A percentile compares a stretch with the other conserved stretches of the same genome.
These are phyloP conservation scores for Cryptocephalus primarius DNA, from an alignment of 2,888 invertebrate genomes.

Conservation along the genomic window DNA sequence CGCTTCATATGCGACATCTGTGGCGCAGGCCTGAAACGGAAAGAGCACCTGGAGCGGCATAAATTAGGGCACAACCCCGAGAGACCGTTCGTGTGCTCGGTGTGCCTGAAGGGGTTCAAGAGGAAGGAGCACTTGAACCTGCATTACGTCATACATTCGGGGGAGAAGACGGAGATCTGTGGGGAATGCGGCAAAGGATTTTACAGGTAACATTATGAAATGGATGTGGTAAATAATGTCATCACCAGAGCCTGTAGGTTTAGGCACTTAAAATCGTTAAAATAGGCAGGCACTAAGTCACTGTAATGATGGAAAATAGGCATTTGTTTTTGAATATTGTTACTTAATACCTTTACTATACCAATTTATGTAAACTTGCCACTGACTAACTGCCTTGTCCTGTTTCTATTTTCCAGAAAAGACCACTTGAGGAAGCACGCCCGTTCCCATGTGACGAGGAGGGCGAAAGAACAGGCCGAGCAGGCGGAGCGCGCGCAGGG, in stretches of 20 bases:
- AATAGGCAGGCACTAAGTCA: too few relatives aligned
- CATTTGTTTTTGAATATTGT: too few relatives aligned
- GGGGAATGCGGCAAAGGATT: conserved; percentile 68
- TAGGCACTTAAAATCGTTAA: too few relatives aligned
- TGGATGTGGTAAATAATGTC: too few relatives aligned
- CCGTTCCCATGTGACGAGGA: conserved; percentile 64
- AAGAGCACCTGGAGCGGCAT: conserved; percentile 68
- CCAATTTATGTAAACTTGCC: too few relatives aligned
- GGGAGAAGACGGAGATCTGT: conserved; percentile 72
- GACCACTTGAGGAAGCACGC: conserved; percentile 73
- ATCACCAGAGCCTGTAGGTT: too few relatives aligned
- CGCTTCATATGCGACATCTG: conserved; percentile 69
- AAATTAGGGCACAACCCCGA: conserved; percentile 74
- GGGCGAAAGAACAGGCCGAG: conserved; percentile 57
- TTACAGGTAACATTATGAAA: too few relatives aligned
- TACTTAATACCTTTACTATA: too few relatives aligned
- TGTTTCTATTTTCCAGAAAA: conserved; percentile 32
- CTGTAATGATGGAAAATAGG: too few relatives aligned
- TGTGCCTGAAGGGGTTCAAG: conserved; percentile 69
- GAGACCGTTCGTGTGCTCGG: conserved; percentile 65
- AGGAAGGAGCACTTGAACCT: conserved; percentile 73
- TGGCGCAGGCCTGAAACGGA: conserved; percentile 65
- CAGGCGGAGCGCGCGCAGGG: conserved; percentile 26
- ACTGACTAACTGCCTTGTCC: too few relatives aligned
- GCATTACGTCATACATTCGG: conserved; percentile 76